These are phyloP conservation scores for Brachyrhaphis roseni DNA, from an alignment of 2,797 vertebrate genomes.

Conservation along the genomic window DNA sequence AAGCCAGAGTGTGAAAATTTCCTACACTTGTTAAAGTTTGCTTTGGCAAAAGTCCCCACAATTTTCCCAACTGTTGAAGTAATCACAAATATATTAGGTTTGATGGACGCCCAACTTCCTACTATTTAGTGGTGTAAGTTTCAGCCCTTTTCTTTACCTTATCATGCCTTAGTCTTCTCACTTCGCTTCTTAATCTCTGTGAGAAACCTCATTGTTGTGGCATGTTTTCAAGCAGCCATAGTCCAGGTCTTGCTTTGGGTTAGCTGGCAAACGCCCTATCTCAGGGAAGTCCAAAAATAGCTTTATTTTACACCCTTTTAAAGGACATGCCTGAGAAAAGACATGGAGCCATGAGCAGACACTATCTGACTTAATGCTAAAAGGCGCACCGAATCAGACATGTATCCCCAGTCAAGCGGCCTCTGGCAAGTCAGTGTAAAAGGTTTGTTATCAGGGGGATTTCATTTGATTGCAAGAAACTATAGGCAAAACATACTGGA, in stretches of 20 bases:
- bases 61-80: constrained; percentile 80
- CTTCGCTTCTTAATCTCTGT: constrained; percentile 36
- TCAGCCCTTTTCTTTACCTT: constrained; percentile 46
- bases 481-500: constrained; percentile 35
- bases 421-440: constrained; percentile 58
- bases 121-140: constrained; percentile 66
- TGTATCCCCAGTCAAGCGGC: constrained; percentile 65
- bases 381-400: constrained; percentile 57
- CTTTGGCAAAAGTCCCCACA: constrained; percentile 77
- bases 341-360: constrained; percentile 48
- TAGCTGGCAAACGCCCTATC: constrained; percentile 72
- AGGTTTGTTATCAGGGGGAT: constrained; percentile 62
- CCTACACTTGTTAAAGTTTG: constrained; percentile 82
- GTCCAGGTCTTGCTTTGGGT: constrained; percentile 65
- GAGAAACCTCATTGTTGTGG: constrained; percentile 69
- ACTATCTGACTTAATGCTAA: constrained; percentile 53
- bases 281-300: constrained; percentile 78
- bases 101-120: constrained; percentile 81
- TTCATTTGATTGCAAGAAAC: constrained; percentile 53
- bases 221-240: constrained; percentile 65
- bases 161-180: constrained; percentile 34
- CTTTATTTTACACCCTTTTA: constrained; percentile 64
- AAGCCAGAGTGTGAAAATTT: constrained; percentile 43
- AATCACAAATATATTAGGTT: constrained; percentile 76
- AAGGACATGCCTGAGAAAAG: constrained; percentile 59